phyloP scores from a whole-genome alignment of 2,888 invertebrate genomes.

The Petrolisthes manimaculis region DNA sequence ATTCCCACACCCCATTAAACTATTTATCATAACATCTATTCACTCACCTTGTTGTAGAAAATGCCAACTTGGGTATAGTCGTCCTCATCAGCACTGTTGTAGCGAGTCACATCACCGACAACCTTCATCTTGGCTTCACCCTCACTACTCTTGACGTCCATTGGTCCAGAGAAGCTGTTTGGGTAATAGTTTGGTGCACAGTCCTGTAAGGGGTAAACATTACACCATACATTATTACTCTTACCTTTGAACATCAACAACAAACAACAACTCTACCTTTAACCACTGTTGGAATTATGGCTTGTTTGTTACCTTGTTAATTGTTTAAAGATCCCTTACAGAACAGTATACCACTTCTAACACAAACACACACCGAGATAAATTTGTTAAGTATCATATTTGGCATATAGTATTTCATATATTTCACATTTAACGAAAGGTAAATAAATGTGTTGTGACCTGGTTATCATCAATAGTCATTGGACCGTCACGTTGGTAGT shows the following conservation, averaged over 20 bases:
- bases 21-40: background rate
- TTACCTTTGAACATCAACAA: too few species aligned
- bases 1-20: background rate
- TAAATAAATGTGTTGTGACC: constrained; percentile 68
- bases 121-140: constrained; percentile 76
- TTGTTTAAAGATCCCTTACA: too few species aligned
- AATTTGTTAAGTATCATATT: background rate
- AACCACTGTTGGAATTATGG: too few species aligned
- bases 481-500: constrained; percentile 92
- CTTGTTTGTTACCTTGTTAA: too few species aligned
- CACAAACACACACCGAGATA: background rate
- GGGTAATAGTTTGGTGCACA: constrained; percentile 96
- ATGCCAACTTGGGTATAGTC: constrained; percentile 87
- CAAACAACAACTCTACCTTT: too few species aligned
- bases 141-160: constrained; percentile 76
- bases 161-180: constrained; percentile 92
- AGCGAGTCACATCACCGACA: constrained; percentile 82
- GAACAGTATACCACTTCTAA: background rate
- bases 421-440: background rate
- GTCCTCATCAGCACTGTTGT: constrained; percentile 87
- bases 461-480: constrained; percentile 83
- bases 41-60: constrained; percentile 82
- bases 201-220: constrained; percentile 67
- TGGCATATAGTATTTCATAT: background rate
- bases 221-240: too few species aligned